These are phyloP conservation scores for Catharus minimus DNA, from an alignment of 2,113 vertebrate genomes.

Conservation along the genomic window DNA sequence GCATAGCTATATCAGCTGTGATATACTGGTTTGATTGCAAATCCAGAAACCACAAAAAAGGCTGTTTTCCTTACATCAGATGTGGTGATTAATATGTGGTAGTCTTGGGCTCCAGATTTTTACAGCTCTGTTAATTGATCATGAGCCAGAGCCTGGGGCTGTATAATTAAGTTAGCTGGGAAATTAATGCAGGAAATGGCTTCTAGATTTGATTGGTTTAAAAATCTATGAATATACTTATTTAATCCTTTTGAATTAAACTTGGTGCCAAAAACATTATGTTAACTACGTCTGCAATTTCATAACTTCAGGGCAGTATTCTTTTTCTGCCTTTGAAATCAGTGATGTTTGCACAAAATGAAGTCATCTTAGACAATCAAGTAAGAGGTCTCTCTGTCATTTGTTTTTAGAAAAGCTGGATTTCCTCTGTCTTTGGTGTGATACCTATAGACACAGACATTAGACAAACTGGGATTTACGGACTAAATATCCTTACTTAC, in stretches of 20 bases:
- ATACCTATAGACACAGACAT: not conserved
- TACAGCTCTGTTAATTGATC: conserved; percentile 69
- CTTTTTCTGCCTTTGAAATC: conserved; percentile 25
- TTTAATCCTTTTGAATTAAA: conserved; percentile 69
- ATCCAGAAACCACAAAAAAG: conserved; percentile 51
- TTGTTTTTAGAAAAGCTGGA: not conserved
- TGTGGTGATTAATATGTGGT: conserved; percentile 62
- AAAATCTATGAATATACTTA: conserved; percentile 66
- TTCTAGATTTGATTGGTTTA: conserved; percentile 72
- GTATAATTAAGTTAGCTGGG: conserved; percentile 70
- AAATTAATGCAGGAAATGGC: conserved; percentile 71
- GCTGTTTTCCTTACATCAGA: conserved; percentile 46
- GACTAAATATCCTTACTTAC: not conserved
- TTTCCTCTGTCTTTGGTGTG: not conserved
- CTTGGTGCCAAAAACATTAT: conserved; percentile 54
- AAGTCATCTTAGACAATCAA: not conserved
- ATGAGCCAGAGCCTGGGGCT: conserved; percentile 63
- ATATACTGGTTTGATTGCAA: conserved; percentile 35
- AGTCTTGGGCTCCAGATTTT: conserved; percentile 54
- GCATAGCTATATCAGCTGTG: not conserved
- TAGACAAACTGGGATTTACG: not conserved
- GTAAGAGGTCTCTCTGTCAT: not conserved
- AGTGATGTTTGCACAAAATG: not conserved
- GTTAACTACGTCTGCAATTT: conserved; percentile 32
- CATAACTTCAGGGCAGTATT: conserved; percentile 20